Conservation (phyloP, 2,888 invertebrate species). For the Sphaerophoria rueppellii region DNA sequence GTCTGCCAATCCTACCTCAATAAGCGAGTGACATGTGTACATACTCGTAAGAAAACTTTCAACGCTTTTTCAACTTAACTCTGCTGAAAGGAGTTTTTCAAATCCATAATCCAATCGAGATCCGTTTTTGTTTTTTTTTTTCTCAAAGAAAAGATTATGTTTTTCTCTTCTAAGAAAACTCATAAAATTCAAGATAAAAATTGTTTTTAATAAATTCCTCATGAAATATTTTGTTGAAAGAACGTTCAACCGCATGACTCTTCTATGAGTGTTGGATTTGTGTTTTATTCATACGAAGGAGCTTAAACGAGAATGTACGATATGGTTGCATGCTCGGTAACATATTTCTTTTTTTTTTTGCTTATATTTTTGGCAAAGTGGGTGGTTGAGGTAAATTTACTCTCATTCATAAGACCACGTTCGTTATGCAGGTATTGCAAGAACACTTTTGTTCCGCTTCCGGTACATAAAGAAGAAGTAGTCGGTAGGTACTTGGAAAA, state of each 20-base stretch:
- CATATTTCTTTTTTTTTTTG: slow-evolving; percentile 14
- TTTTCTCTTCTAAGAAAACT: slow-evolving; percentile 11
- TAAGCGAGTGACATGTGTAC: no score
- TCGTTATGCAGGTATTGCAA: slow-evolving; percentile 19
- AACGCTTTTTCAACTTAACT: background rate
- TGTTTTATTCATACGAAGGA: slow-evolving; percentile 11
- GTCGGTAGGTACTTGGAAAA: slow-evolving; percentile 1
- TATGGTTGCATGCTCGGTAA: slow-evolving; percentile 28
- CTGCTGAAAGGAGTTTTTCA: no score
- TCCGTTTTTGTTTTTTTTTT: slow-evolving; percentile 3
- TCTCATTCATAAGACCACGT: slow-evolving; percentile 8
- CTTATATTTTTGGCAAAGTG: slow-evolving; percentile 6
- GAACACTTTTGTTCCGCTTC: slow-evolving; percentile 28
- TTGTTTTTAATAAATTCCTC: slow-evolving; percentile 49
- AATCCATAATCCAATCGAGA: no score
- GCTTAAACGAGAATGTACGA: background rate
- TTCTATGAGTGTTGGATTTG: background rate
- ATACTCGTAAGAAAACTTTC: slow-evolving; percentile 17
- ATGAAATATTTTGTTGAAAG: slow-evolving; percentile 34
- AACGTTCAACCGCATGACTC: no score
- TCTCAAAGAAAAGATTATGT: slow-evolving; percentile 35
- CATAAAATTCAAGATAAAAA: slow-evolving; percentile 45
- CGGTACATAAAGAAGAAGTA: slow-evolving; percentile 10
- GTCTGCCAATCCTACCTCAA: no score
- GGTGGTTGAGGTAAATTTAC: slow-evolving; percentile 20